phyloP scores from a whole-genome alignment of 2,113 vertebrate species.

The Canis aureus region DNA sequence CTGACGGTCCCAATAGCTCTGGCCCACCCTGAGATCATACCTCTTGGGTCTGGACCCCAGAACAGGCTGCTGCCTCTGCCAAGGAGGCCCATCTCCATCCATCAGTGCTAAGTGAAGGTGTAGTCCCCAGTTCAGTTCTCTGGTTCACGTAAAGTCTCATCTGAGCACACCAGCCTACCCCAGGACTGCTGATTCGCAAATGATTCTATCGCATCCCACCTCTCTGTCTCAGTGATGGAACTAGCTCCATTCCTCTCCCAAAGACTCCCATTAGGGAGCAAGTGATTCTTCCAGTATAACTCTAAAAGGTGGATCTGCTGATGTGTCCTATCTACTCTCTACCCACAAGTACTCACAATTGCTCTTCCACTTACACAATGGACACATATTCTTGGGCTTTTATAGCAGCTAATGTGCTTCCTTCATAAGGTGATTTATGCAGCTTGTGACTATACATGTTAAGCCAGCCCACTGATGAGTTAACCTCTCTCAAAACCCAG shows the following conservation, averaged over 20 bases:
- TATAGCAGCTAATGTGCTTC: neutral
- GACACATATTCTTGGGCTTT: neutral
- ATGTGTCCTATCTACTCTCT: neutral
- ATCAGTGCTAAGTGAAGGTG: neutral
- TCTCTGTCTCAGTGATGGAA: neutral
- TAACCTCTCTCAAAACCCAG: neutral
- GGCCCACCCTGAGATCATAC: neutral
- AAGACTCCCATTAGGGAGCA: neutral
- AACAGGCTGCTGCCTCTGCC: neutral
- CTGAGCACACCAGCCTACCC: neutral
- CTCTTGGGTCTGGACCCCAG: neutral
- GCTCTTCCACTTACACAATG: neutral
- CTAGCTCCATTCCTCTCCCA: neutral
- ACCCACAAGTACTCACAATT: neutral
- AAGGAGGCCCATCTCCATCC: neutral
- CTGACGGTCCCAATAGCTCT: neutral
- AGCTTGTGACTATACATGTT: neutral
- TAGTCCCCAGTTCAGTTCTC: neutral
- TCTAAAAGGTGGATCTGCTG: neutral
- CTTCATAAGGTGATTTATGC: conserved; percentile 2
- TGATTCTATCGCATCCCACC: neutral
- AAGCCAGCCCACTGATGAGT: neutral
- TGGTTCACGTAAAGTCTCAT: neutral
- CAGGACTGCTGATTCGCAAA: neutral
- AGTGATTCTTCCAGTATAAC: neutral